Evolutionary conservation across 2,113 vertebrate species (phyloP).

Genomic region (Atrichornis clamosus): DNA sequence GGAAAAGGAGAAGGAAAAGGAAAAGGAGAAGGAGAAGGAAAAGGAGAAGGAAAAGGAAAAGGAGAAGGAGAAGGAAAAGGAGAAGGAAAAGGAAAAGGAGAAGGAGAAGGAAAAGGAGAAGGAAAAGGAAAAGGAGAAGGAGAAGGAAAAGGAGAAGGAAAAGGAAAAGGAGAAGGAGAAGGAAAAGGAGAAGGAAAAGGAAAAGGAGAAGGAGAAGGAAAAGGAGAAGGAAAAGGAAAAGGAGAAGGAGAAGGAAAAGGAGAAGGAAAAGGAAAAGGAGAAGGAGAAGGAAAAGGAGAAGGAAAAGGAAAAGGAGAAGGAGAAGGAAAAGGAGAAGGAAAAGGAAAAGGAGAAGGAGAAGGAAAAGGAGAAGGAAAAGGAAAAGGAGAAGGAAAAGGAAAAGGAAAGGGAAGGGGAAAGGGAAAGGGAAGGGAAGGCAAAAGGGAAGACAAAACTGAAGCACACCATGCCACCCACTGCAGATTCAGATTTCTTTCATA

Average conservation of each 20-base stretch:
- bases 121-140: too few species aligned
- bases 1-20: background rate
- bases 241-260: fast-evolving
- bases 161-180: background rate
- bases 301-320: background rate
- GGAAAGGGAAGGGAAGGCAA: too few species aligned
- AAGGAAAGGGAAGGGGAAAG: too few species aligned
- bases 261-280: background rate
- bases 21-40: background rate
- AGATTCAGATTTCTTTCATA: background rate
- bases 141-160: background rate
- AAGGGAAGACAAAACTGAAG: background rate
- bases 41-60: background rate
- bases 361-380: background rate
- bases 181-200: background rate
- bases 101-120: background rate
- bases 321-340: background rate
- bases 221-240: background rate
- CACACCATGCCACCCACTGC: fast-evolving
- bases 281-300: background rate
- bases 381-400: background rate
- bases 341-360: too few species aligned
- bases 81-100: background rate
- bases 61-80: too few species aligned
- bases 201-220: too few species aligned